phyloP scores from a whole-genome alignment of 2,888 invertebrate species.

The Mactromeris polynyma region DNA sequence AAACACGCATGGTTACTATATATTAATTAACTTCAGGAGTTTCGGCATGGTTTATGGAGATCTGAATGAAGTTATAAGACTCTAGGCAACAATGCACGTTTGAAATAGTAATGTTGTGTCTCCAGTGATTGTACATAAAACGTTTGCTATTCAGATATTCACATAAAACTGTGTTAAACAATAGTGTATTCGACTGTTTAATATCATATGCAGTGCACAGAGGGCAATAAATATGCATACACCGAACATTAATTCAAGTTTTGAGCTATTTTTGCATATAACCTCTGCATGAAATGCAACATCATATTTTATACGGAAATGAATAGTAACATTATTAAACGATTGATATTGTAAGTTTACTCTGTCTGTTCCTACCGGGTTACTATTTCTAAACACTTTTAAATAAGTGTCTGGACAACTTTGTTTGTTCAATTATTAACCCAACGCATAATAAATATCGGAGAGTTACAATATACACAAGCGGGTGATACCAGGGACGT shows the following conservation, averaged over 20 bases:
- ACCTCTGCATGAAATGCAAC: not conserved
- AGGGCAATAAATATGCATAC: no score
- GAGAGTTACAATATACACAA: not conserved
- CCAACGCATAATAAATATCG: not conserved
- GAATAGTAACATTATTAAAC: not conserved
- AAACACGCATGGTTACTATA: no score
- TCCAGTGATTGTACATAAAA: not conserved
- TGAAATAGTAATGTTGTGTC: not conserved
- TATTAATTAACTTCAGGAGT: no score
- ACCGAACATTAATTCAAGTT: no score
- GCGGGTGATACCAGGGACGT: not conserved
- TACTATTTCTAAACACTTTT: not conserved
- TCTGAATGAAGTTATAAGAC: not conserved
- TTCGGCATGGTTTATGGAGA: not conserved
- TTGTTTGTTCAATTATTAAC: not conserved
- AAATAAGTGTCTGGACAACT: not conserved
- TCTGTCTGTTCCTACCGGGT: not conserved
- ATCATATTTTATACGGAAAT: not conserved
- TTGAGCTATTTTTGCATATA: no score
- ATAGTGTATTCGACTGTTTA: no score
- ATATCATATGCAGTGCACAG: no score
- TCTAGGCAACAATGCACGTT: not conserved
- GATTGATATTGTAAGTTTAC: not conserved
- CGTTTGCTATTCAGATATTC: not conserved
- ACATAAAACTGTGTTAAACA: no score